Base-by-base conservation (phyloP, 2,888 invertebrate species). In the Notocelia uddmanniana region DNA sequence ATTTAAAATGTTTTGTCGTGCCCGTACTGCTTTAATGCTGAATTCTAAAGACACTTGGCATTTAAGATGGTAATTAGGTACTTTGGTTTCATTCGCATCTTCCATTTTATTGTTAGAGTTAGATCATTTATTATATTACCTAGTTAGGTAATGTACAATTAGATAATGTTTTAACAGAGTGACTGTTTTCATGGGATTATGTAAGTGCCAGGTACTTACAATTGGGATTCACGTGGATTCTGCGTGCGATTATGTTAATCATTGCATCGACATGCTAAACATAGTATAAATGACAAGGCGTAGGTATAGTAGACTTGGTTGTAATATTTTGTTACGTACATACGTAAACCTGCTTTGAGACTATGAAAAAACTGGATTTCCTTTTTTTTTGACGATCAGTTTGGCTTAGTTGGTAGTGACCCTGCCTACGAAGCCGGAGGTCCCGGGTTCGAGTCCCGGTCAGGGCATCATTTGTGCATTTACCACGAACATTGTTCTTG, bases 81-180 rank as follows among this genome's bases (percentile, higher is more conserved):
- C 18, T 37, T 23, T 55, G 26, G 55, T 26, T 57, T 57, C 10
- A 34, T n/a, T 26, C 34, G 52, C n/a, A 64, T 64, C 57, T 48
- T 67, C 57, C 63, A 64, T 54, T 52, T 52, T 50, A 52, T 37
- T 63, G 62, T 19, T 52, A 21, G 34, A 31, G 26, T 62, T 48
- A 18, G 58, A 55, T 62, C 54, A 62, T 69, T 62, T 62, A 55
- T 62, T 69, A 69, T 37, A 62, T 45, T 6, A n/a, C n/a, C n/a
- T n/a, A 52, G n/a, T 52, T 41, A 52, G 50, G 50, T 41, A 26
- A 68, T 15, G 19, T 26, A 37, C 23, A 37, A 21, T 52, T 37
- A 37, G 37, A 54, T 48, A 63, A 52, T 15, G 11, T 63, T 19
- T 34, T n/a, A 21, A 64, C 34, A 13, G 15, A 31, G 26, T 37